Evolutionary conservation across 2,888 invertebrate genomes (phyloP).

Genomic region (Melinopterus prodromus): DNA sequence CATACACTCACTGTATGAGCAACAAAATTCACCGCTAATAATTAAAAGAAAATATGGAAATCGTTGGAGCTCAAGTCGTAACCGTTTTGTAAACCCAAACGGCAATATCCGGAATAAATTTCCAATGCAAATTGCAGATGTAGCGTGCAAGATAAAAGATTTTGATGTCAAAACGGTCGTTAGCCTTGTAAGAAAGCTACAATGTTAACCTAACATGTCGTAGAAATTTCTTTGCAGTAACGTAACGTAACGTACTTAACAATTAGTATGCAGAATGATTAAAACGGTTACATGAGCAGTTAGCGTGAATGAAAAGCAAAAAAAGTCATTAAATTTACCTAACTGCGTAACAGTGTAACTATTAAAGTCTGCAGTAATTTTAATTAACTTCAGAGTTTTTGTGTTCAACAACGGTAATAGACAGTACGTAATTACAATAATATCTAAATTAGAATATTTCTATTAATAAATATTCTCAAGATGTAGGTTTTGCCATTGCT

Average conservation of each 20-base stretch:
- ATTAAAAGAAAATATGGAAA: no score
- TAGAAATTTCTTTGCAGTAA: not conserved
- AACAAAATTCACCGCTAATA: no score
- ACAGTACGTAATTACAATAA: no score
- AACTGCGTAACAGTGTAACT: no score
- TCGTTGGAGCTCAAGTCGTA: not conserved
- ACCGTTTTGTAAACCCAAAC: not conserved
- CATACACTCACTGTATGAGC: no score
- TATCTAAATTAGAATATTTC: no score
- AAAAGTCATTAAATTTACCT: not conserved
- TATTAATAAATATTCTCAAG: no score
- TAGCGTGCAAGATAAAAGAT: not conserved
- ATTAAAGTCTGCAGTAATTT: no score
- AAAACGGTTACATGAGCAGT: not conserved
- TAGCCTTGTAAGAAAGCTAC: not conserved
- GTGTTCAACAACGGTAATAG: no score
- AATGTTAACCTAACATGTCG: not conserved
- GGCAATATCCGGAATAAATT: not conserved
- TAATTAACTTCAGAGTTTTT: no score
- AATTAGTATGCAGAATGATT: not conserved
- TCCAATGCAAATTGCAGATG: not conserved
- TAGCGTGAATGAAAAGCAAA: not conserved
- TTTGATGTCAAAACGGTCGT: not conserved
- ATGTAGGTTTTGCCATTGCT: no score
- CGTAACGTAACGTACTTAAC: not conserved